Conservation (phyloP, 2,888 invertebrate species). For the Aspidapion aeneum region DNA sequence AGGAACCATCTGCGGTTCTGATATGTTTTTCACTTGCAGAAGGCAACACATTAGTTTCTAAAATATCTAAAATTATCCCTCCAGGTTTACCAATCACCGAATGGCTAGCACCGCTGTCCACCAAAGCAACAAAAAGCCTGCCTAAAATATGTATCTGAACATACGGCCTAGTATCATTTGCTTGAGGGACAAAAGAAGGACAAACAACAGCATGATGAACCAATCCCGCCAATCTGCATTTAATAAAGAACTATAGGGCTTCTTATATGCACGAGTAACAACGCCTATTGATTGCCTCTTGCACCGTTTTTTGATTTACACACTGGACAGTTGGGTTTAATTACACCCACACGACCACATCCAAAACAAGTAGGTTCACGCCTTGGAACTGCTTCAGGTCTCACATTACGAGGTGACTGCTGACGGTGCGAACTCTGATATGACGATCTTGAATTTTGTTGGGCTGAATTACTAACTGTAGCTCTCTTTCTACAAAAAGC, state of each 20-base stretch:
- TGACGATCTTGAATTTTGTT: no score
- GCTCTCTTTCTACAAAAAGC: no score
- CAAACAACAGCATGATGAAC: not conserved
- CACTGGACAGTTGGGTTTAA: not conserved
- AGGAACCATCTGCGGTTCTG: slow-evolving; percentile 10
- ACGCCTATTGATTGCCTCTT: not conserved
- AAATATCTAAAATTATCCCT: not conserved
- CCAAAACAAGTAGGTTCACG: no score
- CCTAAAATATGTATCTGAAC: slow-evolving; percentile 12
- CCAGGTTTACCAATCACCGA: slow-evolving; percentile 3
- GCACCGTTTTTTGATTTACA: not conserved
- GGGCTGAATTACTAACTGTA: no score
- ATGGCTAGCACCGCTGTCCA: slow-evolving; percentile 12
- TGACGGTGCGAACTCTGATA: no score
- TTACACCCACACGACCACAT: no score
- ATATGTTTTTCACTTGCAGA: slow-evolving; percentile 3
- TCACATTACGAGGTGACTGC: no score
- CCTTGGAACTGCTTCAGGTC: no score
- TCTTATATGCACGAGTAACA: not conserved
- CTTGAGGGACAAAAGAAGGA: not conserved
- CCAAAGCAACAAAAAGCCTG: not conserved
- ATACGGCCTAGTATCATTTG: slow-evolving; percentile 11
- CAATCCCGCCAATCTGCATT: not conserved
- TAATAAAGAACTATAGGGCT: not conserved
- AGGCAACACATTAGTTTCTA: not conserved